Evolutionary conservation across 2,113 vertebrate species (phyloP).

Genomic region (Nothobranchius kuhntae): DNA sequence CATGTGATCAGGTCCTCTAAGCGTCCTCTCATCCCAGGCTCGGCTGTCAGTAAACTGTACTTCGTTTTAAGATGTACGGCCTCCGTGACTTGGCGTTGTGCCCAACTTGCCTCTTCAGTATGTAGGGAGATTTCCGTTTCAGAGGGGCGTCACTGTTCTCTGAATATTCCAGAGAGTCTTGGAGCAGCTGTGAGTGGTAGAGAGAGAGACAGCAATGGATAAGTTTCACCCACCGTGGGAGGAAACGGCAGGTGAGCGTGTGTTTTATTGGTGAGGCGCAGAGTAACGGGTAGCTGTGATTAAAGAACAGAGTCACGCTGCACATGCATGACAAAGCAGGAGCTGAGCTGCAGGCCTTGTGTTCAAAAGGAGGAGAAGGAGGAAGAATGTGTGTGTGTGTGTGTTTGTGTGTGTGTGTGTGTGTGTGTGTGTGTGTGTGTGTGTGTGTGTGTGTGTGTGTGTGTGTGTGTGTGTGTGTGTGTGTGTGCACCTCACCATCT

Average conservation of each 20-base stretch:
- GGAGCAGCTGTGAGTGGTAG: slow-evolving; percentile 77
- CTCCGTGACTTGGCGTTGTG: slow-evolving; percentile 89
- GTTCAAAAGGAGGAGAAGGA: slow-evolving; percentile 16
- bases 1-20: slow-evolving; percentile 37
- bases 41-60: slow-evolving; percentile 84
- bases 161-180: slow-evolving; percentile 78
- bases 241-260: slow-evolving; percentile 2
- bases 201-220: not conserved
- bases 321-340: slow-evolving; percentile 37
- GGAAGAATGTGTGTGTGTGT: not conserved
- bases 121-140: slow-evolving; percentile 96
- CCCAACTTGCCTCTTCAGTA: slow-evolving; percentile 88
- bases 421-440: too few relatives aligned
- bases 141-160: slow-evolving; percentile 83
- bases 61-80: slow-evolving; percentile 95
- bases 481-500: slow-evolving; percentile 65
- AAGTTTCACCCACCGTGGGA: slow-evolving; percentile 4
- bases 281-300: slow-evolving; percentile 20
- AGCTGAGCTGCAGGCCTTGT: slow-evolving; percentile 27
- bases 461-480: too few relatives aligned
- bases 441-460: not conserved
- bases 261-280: slow-evolving; percentile 28
- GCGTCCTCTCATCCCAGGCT: slow-evolving; percentile 36
- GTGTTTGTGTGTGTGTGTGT: not conserved
- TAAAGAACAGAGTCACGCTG: slow-evolving; percentile 15